Evolutionary conservation across 2,888 invertebrate genomes (phyloP).

Genomic region (Neoascia interrupta): DNA sequence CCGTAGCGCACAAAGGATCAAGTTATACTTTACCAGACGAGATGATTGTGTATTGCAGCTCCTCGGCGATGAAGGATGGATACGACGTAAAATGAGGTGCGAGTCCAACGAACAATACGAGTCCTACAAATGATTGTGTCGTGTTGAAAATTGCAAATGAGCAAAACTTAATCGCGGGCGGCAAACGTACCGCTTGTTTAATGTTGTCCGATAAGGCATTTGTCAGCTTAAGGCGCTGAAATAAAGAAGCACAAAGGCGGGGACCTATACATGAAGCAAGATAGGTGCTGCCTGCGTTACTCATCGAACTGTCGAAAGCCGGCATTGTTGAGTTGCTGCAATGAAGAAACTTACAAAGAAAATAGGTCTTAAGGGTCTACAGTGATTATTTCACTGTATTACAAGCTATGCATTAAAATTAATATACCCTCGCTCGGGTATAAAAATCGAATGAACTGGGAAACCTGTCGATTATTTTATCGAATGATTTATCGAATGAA

Average conservation of each 20-base stretch:
- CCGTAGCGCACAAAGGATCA: neutral
- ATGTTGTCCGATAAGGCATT: constrained; percentile 23
- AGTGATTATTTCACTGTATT: no score
- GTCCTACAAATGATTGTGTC: constrained; percentile 38
- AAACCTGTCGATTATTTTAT: no score
- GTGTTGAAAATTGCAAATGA: constrained; percentile 39
- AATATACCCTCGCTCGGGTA: no score
- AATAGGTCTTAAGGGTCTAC: no score
- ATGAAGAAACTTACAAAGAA: no score
- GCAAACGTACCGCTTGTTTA: constrained; percentile 45
- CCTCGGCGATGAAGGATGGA: constrained; percentile 14
- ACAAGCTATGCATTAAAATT: no score
- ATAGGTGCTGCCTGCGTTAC: constrained; percentile 6
- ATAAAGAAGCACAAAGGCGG: no score
- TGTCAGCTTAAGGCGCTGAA: constrained; percentile 7
- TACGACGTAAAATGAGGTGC: constrained; percentile 17
- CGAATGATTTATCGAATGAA: no score
- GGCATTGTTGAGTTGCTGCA: constrained; percentile 11
- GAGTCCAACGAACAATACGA: constrained; percentile 24
- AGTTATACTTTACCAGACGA: constrained; percentile 10
- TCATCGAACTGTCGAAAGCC: constrained; percentile 6
- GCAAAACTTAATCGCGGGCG: constrained; percentile 40
- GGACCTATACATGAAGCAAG: no score
- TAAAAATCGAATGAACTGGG: no score
- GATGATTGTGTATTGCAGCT: constrained; percentile 16